A percentile compares a stretch with the other conserved stretches of the same genome.
Evolutionary conservation across 1,140 invertebrate species (phyloP).

Genomic region (Calephelis nemesis): DNA sequence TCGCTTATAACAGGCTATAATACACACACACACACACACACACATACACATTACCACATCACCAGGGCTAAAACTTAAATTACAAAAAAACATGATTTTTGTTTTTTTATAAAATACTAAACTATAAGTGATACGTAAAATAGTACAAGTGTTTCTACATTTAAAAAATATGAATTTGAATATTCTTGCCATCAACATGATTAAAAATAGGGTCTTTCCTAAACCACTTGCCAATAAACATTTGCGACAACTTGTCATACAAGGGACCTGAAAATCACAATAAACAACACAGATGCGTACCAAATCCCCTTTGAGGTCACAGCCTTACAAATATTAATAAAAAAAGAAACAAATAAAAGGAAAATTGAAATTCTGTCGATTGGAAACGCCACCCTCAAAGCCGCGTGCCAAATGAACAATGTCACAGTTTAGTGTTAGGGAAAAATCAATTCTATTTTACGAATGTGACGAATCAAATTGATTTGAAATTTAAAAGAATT

Average conservation of each 20-base stretch:
- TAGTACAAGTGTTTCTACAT: no score
- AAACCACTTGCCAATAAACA: neutral
- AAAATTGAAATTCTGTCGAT: slow-evolving; percentile 60
- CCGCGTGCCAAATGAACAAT: slow-evolving; percentile 47
- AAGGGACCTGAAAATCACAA: slow-evolving; percentile 45
- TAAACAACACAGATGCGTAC: slow-evolving; percentile 60
- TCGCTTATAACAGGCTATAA: no score
- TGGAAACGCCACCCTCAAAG: slow-evolving; percentile 46
- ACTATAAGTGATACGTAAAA: no score
- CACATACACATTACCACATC: no score
- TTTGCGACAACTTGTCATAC: slow-evolving; percentile 13
- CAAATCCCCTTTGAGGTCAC: slow-evolving; percentile 52
- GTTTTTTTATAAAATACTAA: no score
- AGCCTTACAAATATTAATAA: slow-evolving; percentile 60
- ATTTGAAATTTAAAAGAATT: slow-evolving; percentile 21
- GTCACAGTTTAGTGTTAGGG: slow-evolving; percentile 17
- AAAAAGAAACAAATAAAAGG: slow-evolving; percentile 57
- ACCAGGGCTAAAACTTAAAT: no score
- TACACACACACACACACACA: no score
- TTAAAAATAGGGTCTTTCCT: no score
- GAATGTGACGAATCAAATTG: slow-evolving; percentile 28
- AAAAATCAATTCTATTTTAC: slow-evolving; percentile 23
- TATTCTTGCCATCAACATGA: no score
- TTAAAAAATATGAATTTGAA: no score
- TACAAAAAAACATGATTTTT: no score